Evolutionary conservation across 2,113 vertebrate genomes (phyloP).

Genomic region (Planiliza haematocheilus): DNA sequence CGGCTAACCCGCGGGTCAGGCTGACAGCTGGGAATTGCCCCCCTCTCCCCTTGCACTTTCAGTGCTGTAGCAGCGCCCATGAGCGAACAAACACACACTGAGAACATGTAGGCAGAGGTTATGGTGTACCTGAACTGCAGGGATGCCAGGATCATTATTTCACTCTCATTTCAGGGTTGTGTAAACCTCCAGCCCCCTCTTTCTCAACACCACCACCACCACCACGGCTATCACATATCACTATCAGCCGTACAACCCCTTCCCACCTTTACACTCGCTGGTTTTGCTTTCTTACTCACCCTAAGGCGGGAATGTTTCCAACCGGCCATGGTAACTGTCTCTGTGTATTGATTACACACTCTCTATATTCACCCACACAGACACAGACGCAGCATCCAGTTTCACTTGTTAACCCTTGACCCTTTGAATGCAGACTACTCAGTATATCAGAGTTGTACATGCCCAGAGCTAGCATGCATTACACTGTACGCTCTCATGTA

Average conservation of each 20-base stretch:
- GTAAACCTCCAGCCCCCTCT: slow-evolving; percentile 61
- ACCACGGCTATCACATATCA: slow-evolving; percentile 54
- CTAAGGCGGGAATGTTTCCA: slow-evolving; percentile 69
- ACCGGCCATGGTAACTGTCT: slow-evolving; percentile 49
- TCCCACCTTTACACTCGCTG: slow-evolving; percentile 51
- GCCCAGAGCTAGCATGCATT: slow-evolving; percentile 11
- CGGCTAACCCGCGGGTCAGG: slow-evolving; percentile 77
- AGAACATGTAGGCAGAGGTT: slow-evolving; percentile 68
- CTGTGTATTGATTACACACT: slow-evolving; percentile 72
- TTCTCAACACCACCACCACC: slow-evolving; percentile 34
- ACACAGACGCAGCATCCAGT: slow-evolving; percentile 60
- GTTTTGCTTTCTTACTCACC: slow-evolving; percentile 62
- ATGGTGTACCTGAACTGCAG: slow-evolving; percentile 71
- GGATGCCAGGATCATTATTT: slow-evolving; percentile 77
- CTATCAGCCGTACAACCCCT: slow-evolving; percentile 56
- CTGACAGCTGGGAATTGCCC: slow-evolving; percentile 76
- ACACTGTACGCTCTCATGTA: background rate
- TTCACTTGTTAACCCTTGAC: slow-evolving; percentile 74
- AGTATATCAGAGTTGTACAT: slow-evolving; percentile 26
- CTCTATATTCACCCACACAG: slow-evolving; percentile 73
- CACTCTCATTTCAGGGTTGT: slow-evolving; percentile 69
- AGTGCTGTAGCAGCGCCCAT: slow-evolving; percentile 46
- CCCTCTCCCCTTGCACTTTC: slow-evolving; percentile 54
- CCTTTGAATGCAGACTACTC: slow-evolving; percentile 58
- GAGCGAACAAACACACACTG: slow-evolving; percentile 55